These are phyloP conservation scores for Xanthorhoe designata DNA, from an alignment of 2,888 invertebrate genomes.

Conservation along the genomic window DNA sequence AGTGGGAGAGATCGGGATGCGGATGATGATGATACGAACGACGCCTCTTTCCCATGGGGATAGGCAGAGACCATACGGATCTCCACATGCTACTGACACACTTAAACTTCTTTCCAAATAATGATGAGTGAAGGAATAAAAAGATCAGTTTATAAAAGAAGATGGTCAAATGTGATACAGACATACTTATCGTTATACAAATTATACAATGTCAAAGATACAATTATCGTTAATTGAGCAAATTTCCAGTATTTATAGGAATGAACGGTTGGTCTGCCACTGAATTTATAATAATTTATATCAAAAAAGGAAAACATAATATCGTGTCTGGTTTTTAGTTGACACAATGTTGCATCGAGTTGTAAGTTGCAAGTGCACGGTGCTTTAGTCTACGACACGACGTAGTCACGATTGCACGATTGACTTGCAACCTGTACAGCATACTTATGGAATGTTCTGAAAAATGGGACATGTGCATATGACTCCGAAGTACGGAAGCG, in stretches of 20 bases:
- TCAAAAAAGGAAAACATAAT: slow-evolving; percentile 32
- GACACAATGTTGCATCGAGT: slow-evolving; percentile 40
- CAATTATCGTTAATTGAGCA: slow-evolving; percentile 3
- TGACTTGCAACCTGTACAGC: background rate
- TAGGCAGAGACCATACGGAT: too few relatives aligned
- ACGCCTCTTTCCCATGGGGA: too few relatives aligned
- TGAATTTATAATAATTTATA: slow-evolving; percentile 31
- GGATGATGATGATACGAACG: too few relatives aligned
- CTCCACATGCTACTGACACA: too few relatives aligned
- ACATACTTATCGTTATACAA: background rate
- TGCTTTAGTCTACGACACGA: slow-evolving; percentile 35
- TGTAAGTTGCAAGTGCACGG: slow-evolving; percentile 28
- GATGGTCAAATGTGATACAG: background rate
- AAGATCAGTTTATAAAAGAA: too few relatives aligned
- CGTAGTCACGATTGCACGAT: background rate
- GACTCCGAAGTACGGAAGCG: too few relatives aligned
- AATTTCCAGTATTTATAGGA: slow-evolving; percentile 7
- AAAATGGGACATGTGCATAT: too few relatives aligned
- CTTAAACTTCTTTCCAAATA: too few relatives aligned
- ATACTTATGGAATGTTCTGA: background rate
- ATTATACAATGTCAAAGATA: background rate
- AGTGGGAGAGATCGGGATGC: too few relatives aligned
- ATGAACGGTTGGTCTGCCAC: slow-evolving; percentile 3
- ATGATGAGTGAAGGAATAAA: too few relatives aligned
- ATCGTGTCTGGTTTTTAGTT: slow-evolving; percentile 36